Conservation (phyloP, 35 echinoderm and acorn worm genomes). For the Apostichopus japonicus region DNA sequence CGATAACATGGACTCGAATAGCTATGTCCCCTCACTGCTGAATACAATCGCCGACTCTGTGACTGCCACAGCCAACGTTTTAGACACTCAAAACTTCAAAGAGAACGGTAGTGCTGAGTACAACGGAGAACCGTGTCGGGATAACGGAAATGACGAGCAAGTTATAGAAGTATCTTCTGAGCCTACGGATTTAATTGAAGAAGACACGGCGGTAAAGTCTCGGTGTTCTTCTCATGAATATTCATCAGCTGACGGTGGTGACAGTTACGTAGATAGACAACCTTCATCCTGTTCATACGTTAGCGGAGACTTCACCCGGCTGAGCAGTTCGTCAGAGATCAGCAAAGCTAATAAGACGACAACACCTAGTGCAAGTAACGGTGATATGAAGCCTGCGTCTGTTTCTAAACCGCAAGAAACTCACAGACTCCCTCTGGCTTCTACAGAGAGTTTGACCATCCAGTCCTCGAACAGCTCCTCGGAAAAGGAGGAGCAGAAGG, state of each 20-base stretch:
- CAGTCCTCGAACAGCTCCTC: background rate
- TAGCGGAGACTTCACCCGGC: conserved; percentile 19
- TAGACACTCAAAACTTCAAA: conserved; percentile 20
- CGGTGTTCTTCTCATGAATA: conserved; percentile 32
- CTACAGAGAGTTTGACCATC: background rate
- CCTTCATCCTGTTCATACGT: conserved; percentile 29
- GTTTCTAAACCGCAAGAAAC: background rate
- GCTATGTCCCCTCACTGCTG: conserved; percentile 32
- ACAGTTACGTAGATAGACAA: conserved; percentile 18
- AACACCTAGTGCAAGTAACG: background rate
- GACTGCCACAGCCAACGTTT: conserved; percentile 23
- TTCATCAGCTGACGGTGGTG: conserved; percentile 42
- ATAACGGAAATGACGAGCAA: background rate
- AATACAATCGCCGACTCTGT: conserved; percentile 46
- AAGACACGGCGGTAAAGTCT: background rate
- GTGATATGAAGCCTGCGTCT: background rate
- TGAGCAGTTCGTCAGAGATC: background rate
- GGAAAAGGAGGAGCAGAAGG: background rate
- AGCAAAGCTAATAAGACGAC: background rate
- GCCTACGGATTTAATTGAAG: background rate
- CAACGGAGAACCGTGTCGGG: background rate
- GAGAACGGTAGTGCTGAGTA: background rate
- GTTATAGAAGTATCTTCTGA: background rate
- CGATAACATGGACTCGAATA: background rate
- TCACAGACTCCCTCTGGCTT: background rate